Evolutionary conservation across 2,888 invertebrate species (phyloP).

Genomic region (Cantharis rufa): DNA sequence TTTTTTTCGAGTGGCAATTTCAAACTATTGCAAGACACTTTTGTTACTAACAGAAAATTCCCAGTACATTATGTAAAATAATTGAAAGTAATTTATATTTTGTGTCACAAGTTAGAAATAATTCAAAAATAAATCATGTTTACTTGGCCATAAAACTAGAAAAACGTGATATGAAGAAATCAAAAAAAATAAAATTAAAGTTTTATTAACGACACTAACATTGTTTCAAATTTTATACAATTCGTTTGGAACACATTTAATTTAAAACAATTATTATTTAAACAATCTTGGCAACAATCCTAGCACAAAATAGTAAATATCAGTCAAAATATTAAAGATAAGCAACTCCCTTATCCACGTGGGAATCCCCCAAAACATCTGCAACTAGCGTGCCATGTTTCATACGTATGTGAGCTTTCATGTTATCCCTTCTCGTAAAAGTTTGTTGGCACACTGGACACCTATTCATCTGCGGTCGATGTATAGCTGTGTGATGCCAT

Average conservation of each 20-base stretch:
- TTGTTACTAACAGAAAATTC: not conserved
- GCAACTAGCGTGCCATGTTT: slow-evolving; percentile 56
- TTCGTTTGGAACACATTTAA: not conserved
- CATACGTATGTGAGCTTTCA: slow-evolving; percentile 68
- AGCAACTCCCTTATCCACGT: slow-evolving; percentile 10
- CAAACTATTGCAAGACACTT: not conserved
- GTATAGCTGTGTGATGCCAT: slow-evolving; percentile 70
- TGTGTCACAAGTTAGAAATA: too few species aligned
- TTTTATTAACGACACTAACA: not conserved
- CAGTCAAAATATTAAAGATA: slow-evolving; percentile 14
- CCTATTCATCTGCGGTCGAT: slow-evolving; percentile 65
- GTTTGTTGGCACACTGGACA: slow-evolving; percentile 67
- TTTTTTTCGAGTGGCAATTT: not conserved
- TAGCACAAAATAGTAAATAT: not conserved
- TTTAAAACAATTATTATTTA: not conserved
- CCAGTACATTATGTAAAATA: too few species aligned
- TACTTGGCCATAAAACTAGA: not conserved
- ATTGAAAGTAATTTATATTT: too few species aligned
- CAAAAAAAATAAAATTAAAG: not conserved
- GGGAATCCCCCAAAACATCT: slow-evolving; percentile 21
- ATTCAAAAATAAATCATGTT: not conserved
- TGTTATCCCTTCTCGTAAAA: slow-evolving; percentile 69
- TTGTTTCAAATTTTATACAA: not conserved
- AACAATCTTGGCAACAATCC: not conserved
- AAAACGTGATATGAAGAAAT: not conserved